Evolutionary conservation across 2,113 vertebrate species (phyloP).

Genomic region (Xiphophorus couchianus): DNA sequence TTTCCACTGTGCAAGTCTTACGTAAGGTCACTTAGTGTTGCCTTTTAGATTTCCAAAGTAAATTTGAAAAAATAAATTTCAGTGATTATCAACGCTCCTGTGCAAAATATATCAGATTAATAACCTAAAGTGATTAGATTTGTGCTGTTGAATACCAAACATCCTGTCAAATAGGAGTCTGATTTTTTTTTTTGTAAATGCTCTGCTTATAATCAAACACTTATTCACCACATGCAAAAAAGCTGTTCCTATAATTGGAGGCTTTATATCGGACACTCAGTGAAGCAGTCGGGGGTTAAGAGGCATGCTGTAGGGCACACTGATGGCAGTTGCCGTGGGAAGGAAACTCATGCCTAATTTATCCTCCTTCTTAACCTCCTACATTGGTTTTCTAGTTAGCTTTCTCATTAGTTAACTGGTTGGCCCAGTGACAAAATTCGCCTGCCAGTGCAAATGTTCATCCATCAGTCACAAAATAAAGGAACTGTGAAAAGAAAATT

Average conservation of each 20-base stretch:
- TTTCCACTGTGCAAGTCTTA: background rate
- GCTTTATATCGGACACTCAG: constrained; percentile 13
- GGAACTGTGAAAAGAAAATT: constrained; percentile 19
- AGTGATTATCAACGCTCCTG: background rate
- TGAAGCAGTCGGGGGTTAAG: constrained; percentile 31
- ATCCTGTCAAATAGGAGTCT: background rate
- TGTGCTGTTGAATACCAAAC: background rate
- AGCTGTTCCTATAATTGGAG: constrained; percentile 21
- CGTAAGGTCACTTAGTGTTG: background rate
- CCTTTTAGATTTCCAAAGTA: background rate
- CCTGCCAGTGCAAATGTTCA: constrained; percentile 6
- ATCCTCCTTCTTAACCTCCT: constrained; percentile 3
- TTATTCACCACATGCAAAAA: background rate
- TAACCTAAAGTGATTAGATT: background rate
- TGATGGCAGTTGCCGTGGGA: constrained; percentile 21
- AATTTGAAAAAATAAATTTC: background rate
- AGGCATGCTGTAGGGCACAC: constrained; percentile 32
- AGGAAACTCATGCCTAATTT: constrained; percentile 31
- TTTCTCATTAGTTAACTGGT: constrained; percentile 12
- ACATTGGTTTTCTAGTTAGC: constrained; percentile 7
- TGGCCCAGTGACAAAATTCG: constrained; percentile 20
- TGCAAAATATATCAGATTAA: background rate
- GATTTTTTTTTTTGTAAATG: background rate
- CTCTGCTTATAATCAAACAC: background rate
- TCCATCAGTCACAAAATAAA: constrained; percentile 19